Evolutionary conservation across 1,140 invertebrate genomes (phyloP).

Genomic region (Phymorhynchus buccinoides): DNA sequence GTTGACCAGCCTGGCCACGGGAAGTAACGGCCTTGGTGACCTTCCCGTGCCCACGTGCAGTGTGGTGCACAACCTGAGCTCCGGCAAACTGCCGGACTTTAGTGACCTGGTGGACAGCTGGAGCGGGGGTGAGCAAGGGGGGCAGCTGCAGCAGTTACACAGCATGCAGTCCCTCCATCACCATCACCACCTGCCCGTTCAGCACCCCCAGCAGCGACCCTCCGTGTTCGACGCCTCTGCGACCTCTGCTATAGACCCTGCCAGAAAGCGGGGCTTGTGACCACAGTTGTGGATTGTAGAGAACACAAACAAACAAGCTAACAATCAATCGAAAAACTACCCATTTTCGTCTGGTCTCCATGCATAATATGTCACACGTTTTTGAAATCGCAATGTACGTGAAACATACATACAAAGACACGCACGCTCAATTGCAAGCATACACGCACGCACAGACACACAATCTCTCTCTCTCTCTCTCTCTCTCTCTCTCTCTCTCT

Average conservation of each 20-base stretch:
- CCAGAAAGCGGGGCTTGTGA: conserved; percentile 8
- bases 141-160: neutral
- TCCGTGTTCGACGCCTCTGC: neutral
- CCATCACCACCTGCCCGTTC: neutral
- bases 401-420: too few species aligned
- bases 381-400: too few species aligned
- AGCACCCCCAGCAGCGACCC: neutral
- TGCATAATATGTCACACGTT: too few species aligned
- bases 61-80: conserved; percentile 37
- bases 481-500: too few species aligned
- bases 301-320: too few species aligned
- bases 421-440: too few species aligned
- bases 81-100: conserved; percentile 63
- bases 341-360: too few species aligned
- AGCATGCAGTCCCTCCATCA: neutral
- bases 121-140: conserved; percentile 47
- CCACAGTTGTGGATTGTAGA: neutral
- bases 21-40: neutral
- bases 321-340: too few species aligned
- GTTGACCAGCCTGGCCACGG: neutral
- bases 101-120: conserved; percentile 67
- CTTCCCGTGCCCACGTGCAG: conserved; percentile 35
- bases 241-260: neutral
- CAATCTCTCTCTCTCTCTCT: too few species aligned
- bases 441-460: too few species aligned